Evolutionary conservation across 92 coral and sea anemone genomes (phyloP).

Genomic region (Phymanthus crucifer): DNA sequence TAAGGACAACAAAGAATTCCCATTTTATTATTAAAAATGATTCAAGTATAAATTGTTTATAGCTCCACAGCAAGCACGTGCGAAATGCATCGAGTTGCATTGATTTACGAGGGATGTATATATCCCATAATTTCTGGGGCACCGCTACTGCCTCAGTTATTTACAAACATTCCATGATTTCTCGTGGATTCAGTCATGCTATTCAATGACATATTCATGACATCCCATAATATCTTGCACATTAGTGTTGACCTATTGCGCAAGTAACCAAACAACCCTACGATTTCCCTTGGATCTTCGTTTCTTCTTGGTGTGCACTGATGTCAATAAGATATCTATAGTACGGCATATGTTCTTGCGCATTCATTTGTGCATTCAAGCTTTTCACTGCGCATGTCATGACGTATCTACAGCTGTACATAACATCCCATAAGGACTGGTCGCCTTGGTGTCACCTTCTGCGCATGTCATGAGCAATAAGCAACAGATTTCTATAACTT

Average conservation of each 20-base stretch:
- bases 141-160: neutral
- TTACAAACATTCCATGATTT: neutral
- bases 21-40: too few relatives aligned
- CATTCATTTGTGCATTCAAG: neutral
- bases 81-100: too few relatives aligned
- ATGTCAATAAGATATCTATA: too few relatives aligned
- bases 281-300: neutral
- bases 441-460: neutral
- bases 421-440: neutral
- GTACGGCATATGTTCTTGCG: too few relatives aligned
- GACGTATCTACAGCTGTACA: constrained; percentile 45
- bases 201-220: constrained; percentile 42
- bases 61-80: too few relatives aligned
- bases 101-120: neutral
- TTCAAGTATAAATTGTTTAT: too few relatives aligned
- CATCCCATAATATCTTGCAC: constrained; percentile 13
- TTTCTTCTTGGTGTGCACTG: neutral
- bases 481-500: constrained; percentile 61
- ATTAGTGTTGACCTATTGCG: neutral
- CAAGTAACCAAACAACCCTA: constrained; percentile 39
- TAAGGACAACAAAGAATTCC: too few relatives aligned
- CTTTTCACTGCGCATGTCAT: constrained; percentile 24
- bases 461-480: constrained; percentile 30
- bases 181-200: neutral
- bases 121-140: neutral